phyloP scores from a whole-genome alignment of 2,113 vertebrate species.

The Albula glossodonta region DNA sequence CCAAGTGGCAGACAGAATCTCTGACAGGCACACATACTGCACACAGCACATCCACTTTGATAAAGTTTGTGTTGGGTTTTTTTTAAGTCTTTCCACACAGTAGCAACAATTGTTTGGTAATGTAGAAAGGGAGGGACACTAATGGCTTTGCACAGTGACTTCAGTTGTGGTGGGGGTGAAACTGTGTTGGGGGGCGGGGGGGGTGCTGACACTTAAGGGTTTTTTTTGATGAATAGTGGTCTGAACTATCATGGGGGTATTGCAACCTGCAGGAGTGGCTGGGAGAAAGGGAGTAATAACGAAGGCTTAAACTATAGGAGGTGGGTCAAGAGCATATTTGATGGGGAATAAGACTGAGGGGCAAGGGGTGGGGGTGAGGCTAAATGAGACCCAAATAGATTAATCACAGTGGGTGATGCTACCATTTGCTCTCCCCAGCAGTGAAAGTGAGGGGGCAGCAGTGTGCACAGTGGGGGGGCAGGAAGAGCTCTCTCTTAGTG shows the following conservation, averaged over 20 bases:
- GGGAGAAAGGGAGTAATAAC: not conserved
- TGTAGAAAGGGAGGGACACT: not conserved
- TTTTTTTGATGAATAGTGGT: too few relatives aligned
- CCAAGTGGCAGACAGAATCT: not conserved
- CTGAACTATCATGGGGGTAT: too few relatives aligned
- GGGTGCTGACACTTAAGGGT: not conserved
- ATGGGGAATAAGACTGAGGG: not conserved
- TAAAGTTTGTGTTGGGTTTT: not conserved
- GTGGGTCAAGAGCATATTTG: too few relatives aligned
- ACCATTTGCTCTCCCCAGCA: slow-evolving; percentile 66
- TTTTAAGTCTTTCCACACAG: not conserved
- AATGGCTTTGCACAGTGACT: not conserved
- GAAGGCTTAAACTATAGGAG: not conserved
- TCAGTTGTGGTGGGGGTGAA: not conserved
- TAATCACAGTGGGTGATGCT: slow-evolving; percentile 35
- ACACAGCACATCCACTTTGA: not conserved
- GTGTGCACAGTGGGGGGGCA: slow-evolving; percentile 69
- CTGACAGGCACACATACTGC: not conserved
- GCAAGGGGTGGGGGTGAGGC: not conserved
- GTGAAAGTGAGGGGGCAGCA: slow-evolving; percentile 61
- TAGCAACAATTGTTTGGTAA: not conserved
- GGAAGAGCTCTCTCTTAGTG: slow-evolving; percentile 76
- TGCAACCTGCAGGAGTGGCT: not conserved
- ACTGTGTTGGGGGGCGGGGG: not conserved
- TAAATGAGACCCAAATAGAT: not conserved